Evolutionary conservation across 2,797 vertebrate genomes (phyloP).

Genomic region (Sylvia borin): DNA sequence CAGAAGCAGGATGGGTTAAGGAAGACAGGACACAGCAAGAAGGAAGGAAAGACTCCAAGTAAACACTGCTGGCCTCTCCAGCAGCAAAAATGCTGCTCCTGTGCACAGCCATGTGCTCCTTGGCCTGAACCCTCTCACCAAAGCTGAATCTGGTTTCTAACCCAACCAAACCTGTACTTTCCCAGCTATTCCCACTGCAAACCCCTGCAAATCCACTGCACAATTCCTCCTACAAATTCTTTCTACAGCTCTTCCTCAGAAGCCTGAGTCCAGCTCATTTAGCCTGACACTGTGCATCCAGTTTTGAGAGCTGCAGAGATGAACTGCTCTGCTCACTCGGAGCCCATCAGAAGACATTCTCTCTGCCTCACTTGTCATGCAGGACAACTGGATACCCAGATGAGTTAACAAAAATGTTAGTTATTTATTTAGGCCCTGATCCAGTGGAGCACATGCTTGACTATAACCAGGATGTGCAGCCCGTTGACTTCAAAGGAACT

Average conservation of each 20-base stretch:
- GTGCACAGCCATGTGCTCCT: background rate
- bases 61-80: background rate
- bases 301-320: background rate
- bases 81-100: background rate
- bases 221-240: background rate
- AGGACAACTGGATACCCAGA: slow-evolving; percentile 57
- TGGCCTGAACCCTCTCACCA: background rate
- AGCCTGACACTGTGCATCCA: background rate
- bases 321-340: background rate
- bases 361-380: slow-evolving; percentile 49
- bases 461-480: slow-evolving; percentile 64
- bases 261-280: background rate
- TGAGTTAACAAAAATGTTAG: slow-evolving; percentile 53
- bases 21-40: background rate
- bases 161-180: background rate
- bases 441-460: slow-evolving; percentile 44
- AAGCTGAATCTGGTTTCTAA: background rate
- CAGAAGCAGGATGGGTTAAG: background rate
- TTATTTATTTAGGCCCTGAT: slow-evolving; percentile 64
- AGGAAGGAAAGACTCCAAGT: background rate
- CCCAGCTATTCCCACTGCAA: background rate
- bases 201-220: background rate
- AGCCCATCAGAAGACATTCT: slow-evolving; percentile 39
- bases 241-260: background rate
- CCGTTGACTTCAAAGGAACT: slow-evolving; percentile 52